Percentiles rank a stretch among this genome's conserved stretches.
These are phyloP conservation scores for Tachina grossa DNA, from an alignment of 2,888 invertebrate species.

Conservation along the genomic window DNA sequence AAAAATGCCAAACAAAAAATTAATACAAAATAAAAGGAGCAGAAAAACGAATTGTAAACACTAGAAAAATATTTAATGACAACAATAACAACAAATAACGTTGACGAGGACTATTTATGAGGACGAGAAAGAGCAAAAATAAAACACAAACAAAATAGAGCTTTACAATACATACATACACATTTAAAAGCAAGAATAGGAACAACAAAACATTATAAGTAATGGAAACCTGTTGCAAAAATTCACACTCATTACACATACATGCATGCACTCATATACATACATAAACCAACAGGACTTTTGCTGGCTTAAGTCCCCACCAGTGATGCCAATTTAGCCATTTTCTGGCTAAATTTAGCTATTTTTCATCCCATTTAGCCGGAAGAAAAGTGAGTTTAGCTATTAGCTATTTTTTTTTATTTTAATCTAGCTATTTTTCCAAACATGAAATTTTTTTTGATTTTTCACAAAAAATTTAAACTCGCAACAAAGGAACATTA, in stretches of 20 bases:
- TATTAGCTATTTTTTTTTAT: no score
- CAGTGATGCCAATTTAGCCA: no score
- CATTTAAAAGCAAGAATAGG: not conserved
- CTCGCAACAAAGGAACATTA: no score
- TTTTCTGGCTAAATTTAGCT: no score
- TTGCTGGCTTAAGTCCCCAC: slow-evolving; percentile 3
- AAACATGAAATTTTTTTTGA: no score
- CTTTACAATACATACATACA: slow-evolving; percentile 5
- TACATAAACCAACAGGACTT: slow-evolving; percentile 20
- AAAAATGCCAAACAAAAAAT: slow-evolving; percentile 6
- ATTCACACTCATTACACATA: slow-evolving; percentile 33
- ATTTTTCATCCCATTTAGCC: no score
- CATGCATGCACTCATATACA: not conserved
- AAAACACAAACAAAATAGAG: slow-evolving; percentile 37
- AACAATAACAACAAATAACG: slow-evolving; percentile 29
- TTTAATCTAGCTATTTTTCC: no score
- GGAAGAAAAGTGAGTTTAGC: no score
- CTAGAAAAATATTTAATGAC: slow-evolving; percentile 62
- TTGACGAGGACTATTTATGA: not conserved
- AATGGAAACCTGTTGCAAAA: slow-evolving; percentile 68
- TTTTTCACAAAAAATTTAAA: no score
- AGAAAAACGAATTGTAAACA: slow-evolving; percentile 64
- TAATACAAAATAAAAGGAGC: slow-evolving; percentile 54
- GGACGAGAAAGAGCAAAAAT: slow-evolving; percentile 11
- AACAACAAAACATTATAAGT: slow-evolving; percentile 21